Evolutionary conservation across 2,888 invertebrate genomes (phyloP).

Genomic region (Eupithecia subfuscata): DNA sequence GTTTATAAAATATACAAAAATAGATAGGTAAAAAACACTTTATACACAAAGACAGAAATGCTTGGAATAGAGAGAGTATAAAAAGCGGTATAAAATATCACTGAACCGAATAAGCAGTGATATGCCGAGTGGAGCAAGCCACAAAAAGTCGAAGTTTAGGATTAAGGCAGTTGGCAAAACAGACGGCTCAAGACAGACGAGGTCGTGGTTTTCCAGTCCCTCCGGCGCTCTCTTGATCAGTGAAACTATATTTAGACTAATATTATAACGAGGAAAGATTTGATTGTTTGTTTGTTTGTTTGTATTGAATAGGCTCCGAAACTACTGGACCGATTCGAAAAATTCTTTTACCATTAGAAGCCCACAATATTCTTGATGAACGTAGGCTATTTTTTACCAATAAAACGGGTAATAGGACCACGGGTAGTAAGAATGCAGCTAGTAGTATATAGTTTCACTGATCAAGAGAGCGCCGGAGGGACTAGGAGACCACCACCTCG

Average conservation of each 20-base stretch:
- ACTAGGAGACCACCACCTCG: background rate
- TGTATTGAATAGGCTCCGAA: too few relatives aligned
- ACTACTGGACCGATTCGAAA: too few relatives aligned
- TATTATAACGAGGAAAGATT: too few relatives aligned
- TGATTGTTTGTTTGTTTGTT: too few relatives aligned
- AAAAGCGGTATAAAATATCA: background rate
- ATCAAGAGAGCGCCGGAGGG: background rate
- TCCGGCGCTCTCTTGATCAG: background rate
- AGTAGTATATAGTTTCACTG: background rate
- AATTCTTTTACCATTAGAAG: too few relatives aligned
- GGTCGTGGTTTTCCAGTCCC: background rate
- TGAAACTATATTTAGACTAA: too few relatives aligned
- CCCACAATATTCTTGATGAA: too few relatives aligned
- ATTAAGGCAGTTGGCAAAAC: background rate
- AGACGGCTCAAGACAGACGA: background rate
- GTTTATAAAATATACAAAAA: too few relatives aligned
- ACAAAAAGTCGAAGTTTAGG: background rate
- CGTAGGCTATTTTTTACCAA: too few relatives aligned
- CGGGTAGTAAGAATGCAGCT: too few relatives aligned
- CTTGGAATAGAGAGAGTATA: background rate
- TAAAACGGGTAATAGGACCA: too few relatives aligned
- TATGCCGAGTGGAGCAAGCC: background rate
- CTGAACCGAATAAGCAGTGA: background rate
- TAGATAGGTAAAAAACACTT: too few relatives aligned
- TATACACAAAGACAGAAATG: background rate